Conservation (phyloP, 2,113 vertebrate genomes). For the Xerus inauris region DNA sequence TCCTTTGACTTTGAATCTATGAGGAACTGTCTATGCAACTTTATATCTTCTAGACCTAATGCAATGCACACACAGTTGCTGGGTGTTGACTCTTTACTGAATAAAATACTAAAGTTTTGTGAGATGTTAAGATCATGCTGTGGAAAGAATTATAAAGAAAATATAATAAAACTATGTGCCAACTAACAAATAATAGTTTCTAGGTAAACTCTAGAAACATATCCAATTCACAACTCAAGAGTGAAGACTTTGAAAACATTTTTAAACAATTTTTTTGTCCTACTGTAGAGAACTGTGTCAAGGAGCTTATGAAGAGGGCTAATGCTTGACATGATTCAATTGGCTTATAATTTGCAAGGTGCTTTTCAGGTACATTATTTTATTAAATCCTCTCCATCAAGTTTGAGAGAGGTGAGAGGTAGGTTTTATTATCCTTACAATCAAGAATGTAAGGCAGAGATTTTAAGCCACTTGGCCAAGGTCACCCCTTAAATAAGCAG, state of each 20-base stretch:
- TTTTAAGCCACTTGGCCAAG: conserved; percentile 49
- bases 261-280: background rate
- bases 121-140: background rate
- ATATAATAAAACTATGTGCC: background rate
- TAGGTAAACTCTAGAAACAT: background rate
- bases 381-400: conserved; percentile 57
- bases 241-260: background rate
- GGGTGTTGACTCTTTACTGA: background rate
- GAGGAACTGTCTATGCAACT: background rate
- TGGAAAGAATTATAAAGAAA: background rate
- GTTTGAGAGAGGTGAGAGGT: background rate
- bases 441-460: conserved; percentile 30
- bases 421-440: background rate
- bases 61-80: background rate
- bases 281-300: background rate
- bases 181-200: background rate
- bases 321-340: background rate
- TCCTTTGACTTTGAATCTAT: background rate
- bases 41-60: background rate
- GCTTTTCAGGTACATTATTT: conserved; percentile 32
- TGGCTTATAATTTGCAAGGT: background rate
- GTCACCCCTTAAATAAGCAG: background rate
- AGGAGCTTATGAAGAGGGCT: background rate
- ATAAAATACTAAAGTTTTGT: background rate
- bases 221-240: background rate